Base-by-base conservation (phyloP, 2,888 invertebrate species). In the Phoronis australis region DNA sequence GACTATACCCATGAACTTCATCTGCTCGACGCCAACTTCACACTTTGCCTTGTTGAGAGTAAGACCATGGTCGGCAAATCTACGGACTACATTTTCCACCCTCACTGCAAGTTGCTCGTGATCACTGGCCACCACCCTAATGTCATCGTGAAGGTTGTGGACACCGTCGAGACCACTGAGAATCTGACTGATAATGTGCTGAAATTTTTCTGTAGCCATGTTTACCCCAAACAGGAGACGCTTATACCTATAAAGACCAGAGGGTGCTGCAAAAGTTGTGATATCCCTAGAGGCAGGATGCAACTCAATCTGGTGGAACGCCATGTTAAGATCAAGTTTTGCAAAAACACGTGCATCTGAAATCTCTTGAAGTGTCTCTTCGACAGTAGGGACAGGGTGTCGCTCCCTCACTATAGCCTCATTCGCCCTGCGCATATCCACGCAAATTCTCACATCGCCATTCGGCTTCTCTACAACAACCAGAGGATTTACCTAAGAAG, bases 391-490 rank as follows among this genome's bases (percentile, higher is more conserved):
- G n/a, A 39, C 40, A 48, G 27, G 38, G 35, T 24, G n/a, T n/a
- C n/a, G n/a, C n/a, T n/a, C n/a, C n/a, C n/a, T n/a, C n/a, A n/a
- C n/a, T n/a, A n/a, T n/a, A n/a, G n/a, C n/a, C n/a, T n/a, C n/a
- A n/a, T n/a, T n/a, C n/a, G n/a, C n/a, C n/a, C n/a, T n/a, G n/a
- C 56, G 25, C 58, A 58, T 59, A 27, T 59, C 58, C 0, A 61
- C 49, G 42, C 57, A 58, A 3, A 58, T 35, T 22, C 60, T 18
- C 20, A 61, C 49, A 25, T 62, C 56, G 18, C 51, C 51, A n/a
- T 50, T 43, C 15, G 37, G 43, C 47, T 59, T 60, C 1, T 54
- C 60, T 6, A 56, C 59, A 15, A 51, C 50, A 2, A 60, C 56
- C 3, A 56, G 42, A 21, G 56, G 56, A 25, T 23, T 24, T n/a